These are phyloP conservation scores for Dione vanillae DNA, from an alignment of 2,888 invertebrate species.

Conservation along the genomic window DNA sequence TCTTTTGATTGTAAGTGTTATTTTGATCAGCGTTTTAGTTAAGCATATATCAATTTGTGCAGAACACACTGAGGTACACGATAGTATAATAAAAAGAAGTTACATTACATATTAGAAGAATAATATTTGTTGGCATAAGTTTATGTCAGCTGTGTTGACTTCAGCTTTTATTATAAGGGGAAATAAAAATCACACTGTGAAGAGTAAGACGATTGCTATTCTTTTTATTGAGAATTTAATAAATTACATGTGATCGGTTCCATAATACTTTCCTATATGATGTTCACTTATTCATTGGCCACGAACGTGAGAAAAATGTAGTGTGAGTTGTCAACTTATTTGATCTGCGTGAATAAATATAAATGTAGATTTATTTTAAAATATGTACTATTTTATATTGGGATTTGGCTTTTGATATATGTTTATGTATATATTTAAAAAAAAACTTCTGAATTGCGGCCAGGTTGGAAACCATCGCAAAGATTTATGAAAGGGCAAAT, in stretches of 20 bases:
- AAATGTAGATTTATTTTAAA: conserved; percentile 9
- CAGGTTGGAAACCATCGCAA: conserved; percentile 72
- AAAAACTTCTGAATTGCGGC: conserved; percentile 61
- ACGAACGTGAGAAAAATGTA: conserved; percentile 27
- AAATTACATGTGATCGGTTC: conserved; percentile 56
- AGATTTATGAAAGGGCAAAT: conserved; percentile 76
- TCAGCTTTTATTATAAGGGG: conserved; percentile 66
- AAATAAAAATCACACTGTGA: conserved; percentile 59
- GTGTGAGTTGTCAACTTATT: conserved; percentile 4
- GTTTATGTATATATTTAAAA: neutral
- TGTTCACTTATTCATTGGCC: conserved; percentile 35
- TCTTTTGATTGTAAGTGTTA: too few relatives aligned
- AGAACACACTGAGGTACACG: too few relatives aligned
- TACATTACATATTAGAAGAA: too few relatives aligned
- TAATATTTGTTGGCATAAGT: neutral
- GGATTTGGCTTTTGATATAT: neutral
- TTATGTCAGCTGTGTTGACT: conserved; percentile 36
- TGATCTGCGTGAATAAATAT: neutral
- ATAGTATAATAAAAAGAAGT: too few relatives aligned
- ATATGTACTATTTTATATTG: conserved; percentile 13
- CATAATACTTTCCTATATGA: conserved; percentile 47
- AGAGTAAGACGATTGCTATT: conserved; percentile 63
- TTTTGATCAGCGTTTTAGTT: too few relatives aligned
- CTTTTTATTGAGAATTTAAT: conserved; percentile 65
- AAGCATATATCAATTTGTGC: too few relatives aligned